Conservation (phyloP, 2,888 invertebrate species). For the Dione juno region DNA sequence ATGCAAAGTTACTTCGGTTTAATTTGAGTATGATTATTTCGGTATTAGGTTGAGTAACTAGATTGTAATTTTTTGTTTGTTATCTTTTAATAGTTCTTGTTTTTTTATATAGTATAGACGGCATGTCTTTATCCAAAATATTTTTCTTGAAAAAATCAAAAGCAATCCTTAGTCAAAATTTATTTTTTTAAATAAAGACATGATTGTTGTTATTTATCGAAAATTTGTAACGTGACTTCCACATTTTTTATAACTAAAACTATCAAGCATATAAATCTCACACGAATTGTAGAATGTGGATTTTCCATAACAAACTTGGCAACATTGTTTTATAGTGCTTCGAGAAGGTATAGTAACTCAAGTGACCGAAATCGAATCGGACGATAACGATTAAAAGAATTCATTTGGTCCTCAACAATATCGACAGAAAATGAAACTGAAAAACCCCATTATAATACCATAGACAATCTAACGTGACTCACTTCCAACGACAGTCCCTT, state of each 20-base stretch:
- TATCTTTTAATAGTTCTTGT: background rate
- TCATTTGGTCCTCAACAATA: background rate
- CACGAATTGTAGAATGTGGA: too few relatives aligned
- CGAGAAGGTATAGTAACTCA: background rate
- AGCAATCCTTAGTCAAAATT: too few relatives aligned
- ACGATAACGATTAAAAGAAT: background rate
- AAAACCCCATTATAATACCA: constrained; percentile 20
- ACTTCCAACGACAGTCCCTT: constrained; percentile 29
- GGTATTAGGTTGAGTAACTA: background rate
- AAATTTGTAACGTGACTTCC: too few relatives aligned
- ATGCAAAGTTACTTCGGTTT: constrained; percentile 2
- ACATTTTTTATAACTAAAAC: background rate
- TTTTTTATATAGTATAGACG: too few relatives aligned
- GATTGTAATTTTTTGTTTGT: background rate
- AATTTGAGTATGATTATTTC: background rate
- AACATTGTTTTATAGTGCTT: background rate
- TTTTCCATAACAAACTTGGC: background rate
- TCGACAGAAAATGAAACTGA: background rate
- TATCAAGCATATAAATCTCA: too few relatives aligned
- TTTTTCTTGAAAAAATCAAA: too few relatives aligned
- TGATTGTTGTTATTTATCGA: too few relatives aligned
- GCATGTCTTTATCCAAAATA: too few relatives aligned
- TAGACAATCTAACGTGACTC: constrained; percentile 19
- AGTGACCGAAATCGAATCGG: background rate
- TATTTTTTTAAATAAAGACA: too few relatives aligned